A percentile compares a stretch with the other conserved stretches of the same genome.
Conservation (phyloP, 2,888 invertebrate genomes). For the Girardia tigrina region DNA sequence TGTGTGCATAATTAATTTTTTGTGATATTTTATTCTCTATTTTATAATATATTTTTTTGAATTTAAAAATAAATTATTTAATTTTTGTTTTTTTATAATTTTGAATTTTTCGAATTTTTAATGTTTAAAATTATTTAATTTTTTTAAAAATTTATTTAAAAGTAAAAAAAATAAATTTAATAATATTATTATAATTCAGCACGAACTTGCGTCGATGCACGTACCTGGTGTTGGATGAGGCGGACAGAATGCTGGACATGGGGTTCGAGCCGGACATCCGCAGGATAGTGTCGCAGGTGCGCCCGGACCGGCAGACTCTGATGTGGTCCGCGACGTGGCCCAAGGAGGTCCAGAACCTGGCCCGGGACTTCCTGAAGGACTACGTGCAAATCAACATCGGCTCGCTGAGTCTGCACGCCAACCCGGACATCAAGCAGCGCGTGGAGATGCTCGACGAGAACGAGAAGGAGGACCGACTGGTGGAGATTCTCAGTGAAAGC, state of each 20-base stretch:
- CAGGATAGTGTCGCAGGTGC: conserved; percentile 78
- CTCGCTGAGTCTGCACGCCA: conserved; percentile 75
- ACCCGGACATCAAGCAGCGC: conserved; percentile 89
- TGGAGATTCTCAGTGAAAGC: conserved; percentile 54
- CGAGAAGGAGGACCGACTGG: conserved; percentile 28
- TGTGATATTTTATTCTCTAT: too few species aligned
- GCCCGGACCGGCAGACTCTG: conserved; percentile 75
- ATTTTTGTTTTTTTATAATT: too few species aligned
- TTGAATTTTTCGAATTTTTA: too few species aligned
- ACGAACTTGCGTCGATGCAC: conserved; percentile 54
- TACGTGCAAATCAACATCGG: conserved; percentile 95
- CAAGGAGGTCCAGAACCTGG: conserved; percentile 81
- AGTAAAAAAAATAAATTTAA: too few species aligned
- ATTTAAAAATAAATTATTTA: too few species aligned
- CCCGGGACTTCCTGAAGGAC: conserved; percentile 82
- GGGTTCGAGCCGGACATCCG: conserved; percentile 91
- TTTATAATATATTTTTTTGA: too few species aligned
- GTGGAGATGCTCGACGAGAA: conserved; percentile 60
- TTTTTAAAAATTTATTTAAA: too few species aligned
- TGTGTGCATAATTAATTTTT: too few species aligned
- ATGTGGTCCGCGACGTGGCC: conserved; percentile 99
- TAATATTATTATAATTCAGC: too few species aligned
- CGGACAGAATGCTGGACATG: conserved; percentile 91
- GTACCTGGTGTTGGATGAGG: conserved; percentile 82
- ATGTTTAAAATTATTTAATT: too few species aligned